Evolutionary conservation across 2,797 vertebrate species (phyloP), one percentile per base, ranked within the genome.

Genomic region (Nothura maculosa): DNA sequence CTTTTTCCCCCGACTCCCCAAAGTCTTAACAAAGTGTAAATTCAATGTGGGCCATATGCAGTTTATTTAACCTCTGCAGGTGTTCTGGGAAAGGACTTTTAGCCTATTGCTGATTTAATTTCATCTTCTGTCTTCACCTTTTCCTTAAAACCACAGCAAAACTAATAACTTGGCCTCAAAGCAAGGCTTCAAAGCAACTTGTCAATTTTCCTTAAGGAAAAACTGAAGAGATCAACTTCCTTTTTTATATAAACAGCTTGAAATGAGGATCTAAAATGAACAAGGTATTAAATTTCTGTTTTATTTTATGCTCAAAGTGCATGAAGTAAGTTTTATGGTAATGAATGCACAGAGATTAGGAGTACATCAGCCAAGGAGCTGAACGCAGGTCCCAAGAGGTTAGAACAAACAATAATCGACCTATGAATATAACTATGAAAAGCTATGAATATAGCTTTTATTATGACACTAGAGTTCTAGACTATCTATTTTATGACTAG

Each of bases 21-120:
- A 96, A 93, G 89, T 77, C 92, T 86, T 94, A 93, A 96, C 90
- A 96, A 94, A 81, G 93, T 95, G 90, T 87, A 95, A 95, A 96
- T 94, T 96, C 94, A 95, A 54, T 64, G 67, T 0, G 34, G 85
- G 85, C 85, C 91, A 91, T 77, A 95, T 90, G 91, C 85, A 95
- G 89, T 91, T 93, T 93, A 95, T 94, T 94, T 93, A 94, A 92
- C 93, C 87, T 93, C 85, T 93, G 92, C 93, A 95, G 96, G 94
- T 96, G 94, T 93, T 95, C 92, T 90, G 93, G 85, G 90, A 95
- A 96, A 92, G 87, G 77, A 95, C 85, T 96, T 90, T 45, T 81
- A 93, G 80, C 85, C 81, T 83, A 69, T 64, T 95, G 85, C 92
- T 94, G 93, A 94, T 96, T 89, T 95, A 94, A 96, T 95, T 96